Evolutionary conservation across 2,797 vertebrate species (phyloP), one percentile per base, ranked within the genome.

Genomic region (Rallus crepitans): DNA sequence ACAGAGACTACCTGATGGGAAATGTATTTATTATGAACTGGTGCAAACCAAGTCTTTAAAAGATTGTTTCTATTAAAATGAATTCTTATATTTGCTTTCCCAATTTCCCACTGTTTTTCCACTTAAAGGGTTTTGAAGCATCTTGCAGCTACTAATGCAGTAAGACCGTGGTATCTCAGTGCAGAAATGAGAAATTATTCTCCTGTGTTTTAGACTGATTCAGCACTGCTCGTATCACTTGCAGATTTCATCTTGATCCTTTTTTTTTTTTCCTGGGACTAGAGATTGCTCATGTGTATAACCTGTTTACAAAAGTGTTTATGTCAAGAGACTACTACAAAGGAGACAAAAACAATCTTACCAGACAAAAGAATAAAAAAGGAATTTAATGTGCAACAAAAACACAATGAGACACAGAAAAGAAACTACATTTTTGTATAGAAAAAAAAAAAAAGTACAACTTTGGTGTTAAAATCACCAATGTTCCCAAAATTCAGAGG

Each of bases 211-310:
- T 64, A 90, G 73, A 79, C 83, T 87, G 66, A 92, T 82, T 90
- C 94, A 82, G 89, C 78, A 79, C n/a, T 68, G 82, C 73, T 68
- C 80, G 17, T 64, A 90, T 77, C 84, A 90, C 82, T 73, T 80
- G 60, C 85, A 91, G 82, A 60, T 72, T 96, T 97, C 70, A 73
- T 93, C 91, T 84, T 89, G 91, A 93, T 89, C 16, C 31, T 61
- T 59, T 78, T 82, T 80, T 78, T 64, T 50, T 80, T 81, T 65
- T 50, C 48, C 86, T 73, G 40, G 53, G 57, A 93, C 50, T 48
- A 59, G 79, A 91, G 89, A 94, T 87, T 84, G 60, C 60, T 96
- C 73, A 82, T 82, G 85, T 94, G 78, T 90, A 64, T 91, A 92
- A 90, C 66, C 77, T 90, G 78, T 89, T 96, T 91, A 84, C 0